Conservation (phyloP, 2,888 invertebrate genomes). For the Tenthredo mesomela region DNA sequence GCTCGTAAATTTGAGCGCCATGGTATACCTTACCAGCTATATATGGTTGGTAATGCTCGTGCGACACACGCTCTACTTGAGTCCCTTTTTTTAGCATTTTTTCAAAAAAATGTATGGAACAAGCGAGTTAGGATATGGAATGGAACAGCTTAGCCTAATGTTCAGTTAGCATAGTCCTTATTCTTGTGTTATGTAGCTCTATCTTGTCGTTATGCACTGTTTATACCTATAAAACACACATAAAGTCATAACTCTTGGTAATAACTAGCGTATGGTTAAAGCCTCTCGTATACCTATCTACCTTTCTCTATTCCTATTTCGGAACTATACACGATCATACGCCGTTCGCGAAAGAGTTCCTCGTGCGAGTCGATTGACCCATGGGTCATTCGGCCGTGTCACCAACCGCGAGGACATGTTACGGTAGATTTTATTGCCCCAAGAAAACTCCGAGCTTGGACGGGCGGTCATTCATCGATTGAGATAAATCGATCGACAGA, state of each 20-base stretch:
- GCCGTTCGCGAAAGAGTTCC: neutral
- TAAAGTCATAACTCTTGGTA: neutral
- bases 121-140: neutral
- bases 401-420: conserved; percentile 44
- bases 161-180: neutral
- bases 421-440: conserved; percentile 37
- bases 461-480: neutral
- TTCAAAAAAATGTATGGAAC: neutral
- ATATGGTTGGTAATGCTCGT: neutral
- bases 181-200: neutral
- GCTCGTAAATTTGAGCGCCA: conserved; percentile 67
- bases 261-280: neutral
- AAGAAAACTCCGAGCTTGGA: neutral
- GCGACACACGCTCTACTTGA: conserved; percentile 9
- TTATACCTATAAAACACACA: neutral
- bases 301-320: conserved; percentile 45
- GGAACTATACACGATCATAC: neutral
- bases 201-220: neutral
- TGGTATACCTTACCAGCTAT: neutral
- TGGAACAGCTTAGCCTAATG: neutral
- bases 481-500: conserved; percentile 22
- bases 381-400: conserved; percentile 45
- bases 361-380: conserved; percentile 23
- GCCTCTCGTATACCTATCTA: neutral
- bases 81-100: neutral